phyloP scores from a whole-genome alignment of 1,140 invertebrate species.

The Anoplophora glabripennis region DNA sequence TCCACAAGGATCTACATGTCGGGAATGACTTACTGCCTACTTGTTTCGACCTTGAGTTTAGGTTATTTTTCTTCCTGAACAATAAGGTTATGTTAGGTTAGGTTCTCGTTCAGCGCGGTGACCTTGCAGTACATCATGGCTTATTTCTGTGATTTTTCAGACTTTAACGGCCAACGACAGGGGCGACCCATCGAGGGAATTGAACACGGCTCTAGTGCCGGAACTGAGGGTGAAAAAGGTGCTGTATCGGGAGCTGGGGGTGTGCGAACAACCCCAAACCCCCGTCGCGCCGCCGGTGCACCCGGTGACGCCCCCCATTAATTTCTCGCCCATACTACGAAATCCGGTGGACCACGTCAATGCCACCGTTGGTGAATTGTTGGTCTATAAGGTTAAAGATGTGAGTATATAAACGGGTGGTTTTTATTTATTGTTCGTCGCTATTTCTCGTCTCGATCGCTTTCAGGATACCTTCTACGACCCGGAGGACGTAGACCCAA shows the following conservation, averaged over 20 bases:
- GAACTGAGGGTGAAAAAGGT: constrained; percentile 64
- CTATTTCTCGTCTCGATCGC: not conserved
- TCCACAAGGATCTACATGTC: no score
- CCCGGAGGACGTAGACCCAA: constrained; percentile 75
- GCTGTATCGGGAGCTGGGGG: constrained; percentile 58
- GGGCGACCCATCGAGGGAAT: constrained; percentile 55
- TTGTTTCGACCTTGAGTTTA: no score
- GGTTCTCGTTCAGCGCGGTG: no score
- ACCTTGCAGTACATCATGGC: no score
- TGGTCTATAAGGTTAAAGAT: constrained; percentile 75
- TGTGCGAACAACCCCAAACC: constrained; percentile 54
- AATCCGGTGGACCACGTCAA: constrained; percentile 84
- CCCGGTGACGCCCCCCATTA: constrained; percentile 57
- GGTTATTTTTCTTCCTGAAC: no score
- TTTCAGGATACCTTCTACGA: constrained; percentile 85
- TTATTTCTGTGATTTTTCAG: constrained; percentile 45
- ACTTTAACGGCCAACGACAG: constrained; percentile 55
- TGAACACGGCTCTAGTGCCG: constrained; percentile 59
- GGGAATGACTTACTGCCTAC: no score
- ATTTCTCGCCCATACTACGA: constrained; percentile 70
- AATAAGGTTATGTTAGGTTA: not conserved
- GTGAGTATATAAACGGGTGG: constrained; percentile 50
- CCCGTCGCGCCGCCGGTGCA: constrained; percentile 44
- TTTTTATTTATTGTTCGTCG: not conserved
- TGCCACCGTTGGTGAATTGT: constrained; percentile 72